Evolutionary conservation across 2,113 vertebrate species (phyloP), one percentile per base, ranked within the genome.

Genomic region (Australoheros scitulus): DNA sequence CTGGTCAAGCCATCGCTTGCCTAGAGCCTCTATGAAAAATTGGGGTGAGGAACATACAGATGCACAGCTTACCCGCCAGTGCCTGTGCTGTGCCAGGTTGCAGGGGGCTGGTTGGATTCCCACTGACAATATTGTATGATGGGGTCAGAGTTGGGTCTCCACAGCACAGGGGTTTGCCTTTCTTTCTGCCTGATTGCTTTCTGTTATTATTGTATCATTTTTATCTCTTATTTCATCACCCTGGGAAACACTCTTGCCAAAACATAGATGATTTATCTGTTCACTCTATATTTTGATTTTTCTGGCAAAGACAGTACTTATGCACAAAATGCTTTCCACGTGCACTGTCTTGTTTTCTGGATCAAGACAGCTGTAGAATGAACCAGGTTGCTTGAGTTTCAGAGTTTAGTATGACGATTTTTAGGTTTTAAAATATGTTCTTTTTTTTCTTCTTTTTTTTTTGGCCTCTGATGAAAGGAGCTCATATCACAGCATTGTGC

Each of bases 291-390:
- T 65, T 87, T 88, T 89, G 43, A 78, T 90, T 87, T 38, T 92
- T 80, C 82, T 81, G 84, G 78, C 82, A 88, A 92, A 82, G 91
- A 94, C 89, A 83, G 89, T 91, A 94, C 91, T 94, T 94, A 95
- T 95, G 95, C 94, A 95, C 91, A 90, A 94, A 94, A 93, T 91
- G 88, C 92, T 94, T 94, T 95, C 90, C 88, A 91, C 81, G 58
- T 87, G 90, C 88, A 91, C 89, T 84, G 85, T 93, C 88, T 92
- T 89, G 88, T 90, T 88, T 89, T 91, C 85, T 88, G 83, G 61
- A 87, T 89, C 79, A 76, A 84, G 91, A 89, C 87, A 85, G 88
- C 61, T 68, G 78, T 83, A 88, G 81, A 87, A 85, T 80, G 84
- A 93, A 92, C 82, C 88, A 76, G 47, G 89, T 92, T 84, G 83